phyloP scores from a whole-genome alignment of 2,797 vertebrate species.

The Cetoscarus ocellatus region DNA sequence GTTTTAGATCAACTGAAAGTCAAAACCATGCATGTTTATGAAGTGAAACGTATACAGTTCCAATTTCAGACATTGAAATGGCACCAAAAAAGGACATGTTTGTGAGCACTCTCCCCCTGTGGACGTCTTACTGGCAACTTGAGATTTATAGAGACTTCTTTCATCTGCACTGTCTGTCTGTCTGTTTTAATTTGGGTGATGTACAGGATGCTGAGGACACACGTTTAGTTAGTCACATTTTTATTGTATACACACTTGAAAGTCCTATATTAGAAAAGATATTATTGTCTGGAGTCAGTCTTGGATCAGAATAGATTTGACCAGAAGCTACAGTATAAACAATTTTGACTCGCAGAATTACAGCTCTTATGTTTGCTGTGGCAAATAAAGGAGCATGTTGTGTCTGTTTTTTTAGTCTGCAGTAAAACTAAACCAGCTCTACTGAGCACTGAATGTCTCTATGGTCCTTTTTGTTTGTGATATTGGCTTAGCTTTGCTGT shows the following conservation, averaged over 20 bases:
- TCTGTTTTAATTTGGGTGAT: conserved; percentile 16
- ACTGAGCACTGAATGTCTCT: too few relatives aligned
- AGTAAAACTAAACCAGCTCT: too few relatives aligned
- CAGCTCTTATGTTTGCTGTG: too few relatives aligned
- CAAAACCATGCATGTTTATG: conserved; percentile 66
- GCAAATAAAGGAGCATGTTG: too few relatives aligned
- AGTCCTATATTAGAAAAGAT: conserved; percentile 40
- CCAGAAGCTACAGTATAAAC: too few relatives aligned
- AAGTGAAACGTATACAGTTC: conserved; percentile 62
- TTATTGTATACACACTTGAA: conserved; percentile 22
- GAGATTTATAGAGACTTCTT: conserved; percentile 46
- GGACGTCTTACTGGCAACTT: conserved; percentile 32
- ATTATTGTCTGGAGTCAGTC: conserved; percentile 12
- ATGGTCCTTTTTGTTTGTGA: too few relatives aligned
- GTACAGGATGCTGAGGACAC: neutral
- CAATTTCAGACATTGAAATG: conserved; percentile 43
- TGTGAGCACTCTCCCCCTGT: conserved; percentile 31
- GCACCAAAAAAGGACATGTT: conserved; percentile 63
- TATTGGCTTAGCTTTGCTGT: too few relatives aligned
- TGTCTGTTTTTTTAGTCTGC: too few relatives aligned
- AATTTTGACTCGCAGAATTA: too few relatives aligned
- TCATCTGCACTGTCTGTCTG: conserved; percentile 17
- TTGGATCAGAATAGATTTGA: too few relatives aligned
- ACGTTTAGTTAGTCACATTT: conserved; percentile 9
- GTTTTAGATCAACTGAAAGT: conserved; percentile 66